phyloP scores from a whole-genome alignment of 2,113 vertebrate genomes.

The Columba livia region DNA sequence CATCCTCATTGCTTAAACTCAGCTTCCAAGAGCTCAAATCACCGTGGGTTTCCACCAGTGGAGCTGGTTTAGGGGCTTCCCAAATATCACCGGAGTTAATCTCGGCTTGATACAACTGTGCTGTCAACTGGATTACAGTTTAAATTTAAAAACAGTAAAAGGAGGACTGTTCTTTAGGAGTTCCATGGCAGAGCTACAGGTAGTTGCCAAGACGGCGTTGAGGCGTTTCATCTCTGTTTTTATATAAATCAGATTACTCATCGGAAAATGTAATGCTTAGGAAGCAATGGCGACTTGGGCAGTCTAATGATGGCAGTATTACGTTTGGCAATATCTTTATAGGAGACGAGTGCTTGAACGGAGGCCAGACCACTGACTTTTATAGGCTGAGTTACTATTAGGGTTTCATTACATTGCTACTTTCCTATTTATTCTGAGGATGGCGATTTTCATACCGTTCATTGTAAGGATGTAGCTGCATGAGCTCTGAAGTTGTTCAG shows the following conservation, averaged over 20 bases:
- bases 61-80: background rate
- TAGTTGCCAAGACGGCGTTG: no score
- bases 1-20: background rate
- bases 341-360: accelerated
- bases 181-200: no score
- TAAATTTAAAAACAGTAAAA: background rate
- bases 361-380: background rate
- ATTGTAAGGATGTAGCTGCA: background rate
- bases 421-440: background rate
- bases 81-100: background rate
- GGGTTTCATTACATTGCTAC: background rate
- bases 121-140: background rate
- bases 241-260: background rate
- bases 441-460: background rate
- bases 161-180: no score
- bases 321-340: background rate
- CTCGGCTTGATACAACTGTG: background rate
- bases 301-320: background rate
- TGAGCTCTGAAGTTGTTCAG: background rate
- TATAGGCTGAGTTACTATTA: background rate
- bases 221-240: background rate
- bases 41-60: background rate
- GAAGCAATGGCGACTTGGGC: background rate
- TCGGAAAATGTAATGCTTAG: background rate
- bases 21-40: background rate